Evolutionary conservation across 92 coral and sea anemone genomes (phyloP).

Genomic region (Parazoanthus atlanticus): DNA sequence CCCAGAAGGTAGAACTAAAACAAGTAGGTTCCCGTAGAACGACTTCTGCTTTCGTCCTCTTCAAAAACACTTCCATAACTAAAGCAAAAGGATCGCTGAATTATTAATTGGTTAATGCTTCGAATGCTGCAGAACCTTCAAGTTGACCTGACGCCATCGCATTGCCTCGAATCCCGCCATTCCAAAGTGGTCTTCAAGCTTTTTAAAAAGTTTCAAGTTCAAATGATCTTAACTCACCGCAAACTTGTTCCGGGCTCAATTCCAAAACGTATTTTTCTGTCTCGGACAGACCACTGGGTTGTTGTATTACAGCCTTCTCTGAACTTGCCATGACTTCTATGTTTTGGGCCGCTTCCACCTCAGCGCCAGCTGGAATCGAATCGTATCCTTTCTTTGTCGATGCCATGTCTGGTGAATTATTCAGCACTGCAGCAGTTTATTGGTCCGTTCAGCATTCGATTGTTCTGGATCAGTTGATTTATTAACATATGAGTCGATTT

Average conservation of each 20-base stretch:
- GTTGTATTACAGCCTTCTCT: slow-evolving; percentile 30
- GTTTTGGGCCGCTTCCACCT: not conserved
- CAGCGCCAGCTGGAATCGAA: slow-evolving; percentile 16
- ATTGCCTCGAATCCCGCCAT: not conserved
- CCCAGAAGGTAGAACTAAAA: not conserved
- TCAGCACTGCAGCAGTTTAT: not conserved
- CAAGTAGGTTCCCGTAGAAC: not conserved
- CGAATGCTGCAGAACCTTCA: not conserved
- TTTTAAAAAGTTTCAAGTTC: too few species aligned
- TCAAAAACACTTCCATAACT: not conserved
- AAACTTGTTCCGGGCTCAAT: slow-evolving; percentile 31
- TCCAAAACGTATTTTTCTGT: slow-evolving; percentile 42
- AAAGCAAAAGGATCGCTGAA: not conserved
- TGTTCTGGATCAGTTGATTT: slow-evolving; percentile 35
- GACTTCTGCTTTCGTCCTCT: not conserved
- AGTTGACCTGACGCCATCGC: not conserved
- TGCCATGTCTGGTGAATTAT: slow-evolving; percentile 41
- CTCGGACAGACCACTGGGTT: slow-evolving; percentile 17
- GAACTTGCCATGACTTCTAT: slow-evolving; percentile 39
- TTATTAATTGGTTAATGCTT: not conserved
- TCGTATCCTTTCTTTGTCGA: slow-evolving; percentile 37
- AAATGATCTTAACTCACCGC: slow-evolving; percentile 1
- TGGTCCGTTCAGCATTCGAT: slow-evolving; percentile 12
- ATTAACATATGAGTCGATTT: slow-evolving; percentile 21
- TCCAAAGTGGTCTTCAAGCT: not conserved